These are phyloP conservation scores for Achroia grisella DNA, from an alignment of 1,140 invertebrate genomes.

Conservation along the genomic window DNA sequence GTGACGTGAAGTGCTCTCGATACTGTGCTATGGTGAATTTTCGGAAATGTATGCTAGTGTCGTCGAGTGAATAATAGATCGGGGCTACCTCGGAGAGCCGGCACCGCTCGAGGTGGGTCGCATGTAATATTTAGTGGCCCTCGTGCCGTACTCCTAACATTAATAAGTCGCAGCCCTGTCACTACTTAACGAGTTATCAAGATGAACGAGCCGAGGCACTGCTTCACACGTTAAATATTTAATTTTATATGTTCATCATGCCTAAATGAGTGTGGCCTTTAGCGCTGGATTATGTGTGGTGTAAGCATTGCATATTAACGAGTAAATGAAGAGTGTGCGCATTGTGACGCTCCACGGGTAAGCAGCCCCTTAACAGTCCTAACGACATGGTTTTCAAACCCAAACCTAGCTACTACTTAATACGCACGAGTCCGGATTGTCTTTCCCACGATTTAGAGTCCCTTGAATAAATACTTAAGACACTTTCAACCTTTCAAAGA, in stretches of 20 bases:
- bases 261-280: neutral
- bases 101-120: constrained; percentile 29
- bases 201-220: neutral
- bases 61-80: constrained; percentile 25
- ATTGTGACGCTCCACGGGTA: neutral
- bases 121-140: constrained; percentile 13
- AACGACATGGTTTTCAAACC: constrained; percentile 9
- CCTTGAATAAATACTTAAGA: too few species aligned
- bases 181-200: constrained; percentile 8
- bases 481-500: too few species aligned
- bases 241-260: constrained; percentile 13
- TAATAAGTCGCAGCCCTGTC: neutral
- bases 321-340: neutral
- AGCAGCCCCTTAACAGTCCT: constrained; percentile 9
- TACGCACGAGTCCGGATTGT: too few species aligned
- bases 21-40: constrained; percentile 13
- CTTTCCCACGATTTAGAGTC: too few species aligned
- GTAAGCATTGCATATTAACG: neutral
- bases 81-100: constrained; percentile 30
- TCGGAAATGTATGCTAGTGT: constrained; percentile 16
- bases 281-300: neutral
- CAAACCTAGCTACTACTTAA: neutral
- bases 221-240: constrained; percentile 7
- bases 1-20: constrained; percentile 15
- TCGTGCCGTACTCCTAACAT: constrained; percentile 4